These are phyloP conservation scores for Lasius fuliginosus DNA, from an alignment of 2,888 invertebrate species.

Conservation along the genomic window DNA sequence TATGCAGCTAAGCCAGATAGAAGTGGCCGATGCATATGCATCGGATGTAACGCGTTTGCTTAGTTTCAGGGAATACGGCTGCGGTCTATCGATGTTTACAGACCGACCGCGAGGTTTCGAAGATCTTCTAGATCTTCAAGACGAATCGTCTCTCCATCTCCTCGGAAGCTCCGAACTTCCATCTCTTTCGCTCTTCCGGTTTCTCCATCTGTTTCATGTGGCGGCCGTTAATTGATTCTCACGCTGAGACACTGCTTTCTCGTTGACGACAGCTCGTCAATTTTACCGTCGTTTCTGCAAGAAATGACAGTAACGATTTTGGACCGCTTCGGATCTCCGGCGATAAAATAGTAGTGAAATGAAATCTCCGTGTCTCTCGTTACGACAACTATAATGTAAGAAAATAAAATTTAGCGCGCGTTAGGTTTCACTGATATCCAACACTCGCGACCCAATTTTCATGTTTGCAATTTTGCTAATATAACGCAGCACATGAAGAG, in stretches of 20 bases:
- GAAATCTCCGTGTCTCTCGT: not conserved
- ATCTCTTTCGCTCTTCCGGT: slow-evolving; percentile 19
- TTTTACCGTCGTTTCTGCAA: slow-evolving; percentile 24
- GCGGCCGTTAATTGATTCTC: slow-evolving; percentile 66
- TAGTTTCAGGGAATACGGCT: slow-evolving; percentile 58
- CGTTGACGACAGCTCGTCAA: slow-evolving; percentile 43
- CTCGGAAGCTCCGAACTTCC: slow-evolving; percentile 5
- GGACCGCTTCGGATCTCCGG: not conserved
- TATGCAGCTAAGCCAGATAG: slow-evolving; percentile 71
- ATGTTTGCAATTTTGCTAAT: not conserved
- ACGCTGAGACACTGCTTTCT: slow-evolving; percentile 33
- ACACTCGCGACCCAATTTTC: not conserved
- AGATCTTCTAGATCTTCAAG: slow-evolving; percentile 39
- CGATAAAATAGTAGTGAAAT: slow-evolving; percentile 19
- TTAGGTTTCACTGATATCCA: not conserved
- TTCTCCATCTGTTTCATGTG: slow-evolving; percentile 7
- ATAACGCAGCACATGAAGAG: not conserved
- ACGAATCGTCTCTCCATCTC: slow-evolving; percentile 22
- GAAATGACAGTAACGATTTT: slow-evolving; percentile 23
- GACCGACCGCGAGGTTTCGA: slow-evolving; percentile 47
- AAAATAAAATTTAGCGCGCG: slow-evolving; percentile 26
- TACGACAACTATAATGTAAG: slow-evolving; percentile 26
- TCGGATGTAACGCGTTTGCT: slow-evolving; percentile 76
- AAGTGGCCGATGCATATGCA: slow-evolving; percentile 80
- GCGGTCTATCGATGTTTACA: slow-evolving; percentile 65